A percentile compares a stretch with the other conserved stretches of the same genome.
These are phyloP conservation scores for Drosophila bipectinata DNA, from an alignment of 1,140 invertebrate genomes.

Conservation along the genomic window DNA sequence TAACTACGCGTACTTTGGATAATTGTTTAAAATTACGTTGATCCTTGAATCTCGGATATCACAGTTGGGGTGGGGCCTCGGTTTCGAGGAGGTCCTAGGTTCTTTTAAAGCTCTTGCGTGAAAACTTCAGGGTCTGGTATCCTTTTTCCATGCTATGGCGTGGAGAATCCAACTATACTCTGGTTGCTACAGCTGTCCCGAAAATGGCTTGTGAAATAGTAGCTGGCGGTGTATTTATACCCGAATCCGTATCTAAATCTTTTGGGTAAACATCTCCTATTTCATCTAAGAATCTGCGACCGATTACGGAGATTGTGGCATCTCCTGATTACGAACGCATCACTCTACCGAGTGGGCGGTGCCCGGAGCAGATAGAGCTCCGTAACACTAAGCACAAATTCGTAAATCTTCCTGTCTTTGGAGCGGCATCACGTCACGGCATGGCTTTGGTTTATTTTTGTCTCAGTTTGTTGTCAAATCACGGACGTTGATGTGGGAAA, in stretches of 20 bases:
- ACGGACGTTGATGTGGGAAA: slow-evolving; percentile 6
- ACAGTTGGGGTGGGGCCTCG: slow-evolving; percentile 32
- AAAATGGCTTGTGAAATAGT: slow-evolving; percentile 56
- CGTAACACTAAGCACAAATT: slow-evolving; percentile 22
- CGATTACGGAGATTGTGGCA: slow-evolving; percentile 31
- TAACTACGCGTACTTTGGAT: slow-evolving; percentile 1
- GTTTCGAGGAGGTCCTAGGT: slow-evolving; percentile 1
- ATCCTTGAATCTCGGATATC: slow-evolving; percentile 43
- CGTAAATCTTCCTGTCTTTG: slow-evolving; percentile 24
- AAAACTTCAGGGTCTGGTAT: slow-evolving; percentile 37
- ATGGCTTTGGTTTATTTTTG: background rate
- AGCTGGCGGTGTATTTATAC: slow-evolving; percentile 44
- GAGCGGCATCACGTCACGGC: slow-evolving; percentile 10
- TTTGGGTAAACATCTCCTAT: slow-evolving; percentile 40
- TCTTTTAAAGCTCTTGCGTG: slow-evolving; percentile 46
- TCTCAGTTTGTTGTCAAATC: background rate
- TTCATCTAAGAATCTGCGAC: slow-evolving; percentile 34
- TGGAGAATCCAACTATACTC: background rate
- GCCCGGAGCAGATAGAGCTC: slow-evolving; percentile 15
- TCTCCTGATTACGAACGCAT: slow-evolving; percentile 10
- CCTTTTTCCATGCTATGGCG: slow-evolving; percentile 57
- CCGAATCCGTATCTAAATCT: slow-evolving; percentile 61
- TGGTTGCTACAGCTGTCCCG: slow-evolving; percentile 3
- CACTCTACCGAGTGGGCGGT: slow-evolving; percentile 13
- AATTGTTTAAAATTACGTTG: slow-evolving; percentile 4